These are phyloP conservation scores for Drosophila meridiana DNA, from an alignment of 2,888 invertebrate species.

Conservation along the genomic window DNA sequence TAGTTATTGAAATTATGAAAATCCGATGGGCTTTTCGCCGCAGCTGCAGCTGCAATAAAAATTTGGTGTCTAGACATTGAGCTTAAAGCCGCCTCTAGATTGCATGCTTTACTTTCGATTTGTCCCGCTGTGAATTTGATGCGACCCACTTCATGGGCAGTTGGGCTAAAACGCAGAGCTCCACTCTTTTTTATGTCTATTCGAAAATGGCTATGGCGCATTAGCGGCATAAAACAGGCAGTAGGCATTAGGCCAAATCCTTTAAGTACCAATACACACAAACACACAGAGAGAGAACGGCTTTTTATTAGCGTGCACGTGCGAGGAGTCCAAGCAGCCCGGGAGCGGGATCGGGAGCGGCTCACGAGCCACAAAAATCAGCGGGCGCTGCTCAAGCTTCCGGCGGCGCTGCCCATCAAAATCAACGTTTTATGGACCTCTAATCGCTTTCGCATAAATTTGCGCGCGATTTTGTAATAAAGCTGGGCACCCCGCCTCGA, in stretches of 20 bases:
- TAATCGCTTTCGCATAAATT: slow-evolving; percentile 82
- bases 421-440: slow-evolving; percentile 69
- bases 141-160: slow-evolving; percentile 44
- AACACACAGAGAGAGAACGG: slow-evolving; percentile 23
- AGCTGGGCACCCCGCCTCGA: slow-evolving; percentile 18
- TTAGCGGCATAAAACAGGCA: slow-evolving; percentile 72
- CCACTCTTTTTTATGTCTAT: slow-evolving; percentile 68
- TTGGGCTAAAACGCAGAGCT: slow-evolving; percentile 35
- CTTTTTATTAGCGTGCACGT: slow-evolving; percentile 70
- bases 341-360: too few species aligned
- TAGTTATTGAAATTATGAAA: not conserved
- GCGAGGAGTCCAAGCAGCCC: not conserved
- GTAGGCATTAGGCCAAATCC: slow-evolving; percentile 73
- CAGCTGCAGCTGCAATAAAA: not conserved
- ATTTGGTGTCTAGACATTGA: not conserved
- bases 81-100: slow-evolving; percentile 24
- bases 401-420: slow-evolving; percentile 59
- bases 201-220: slow-evolving; percentile 68
- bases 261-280: slow-evolving; percentile 65
- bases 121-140: slow-evolving; percentile 57
- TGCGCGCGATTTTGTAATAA: slow-evolving; percentile 65
- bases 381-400: slow-evolving; percentile 31
- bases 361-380: slow-evolving; percentile 13
- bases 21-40: not conserved
- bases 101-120: slow-evolving; percentile 28